phyloP scores from a whole-genome alignment of 2,113 vertebrate species.

The Pogonocichla stellata region DNA sequence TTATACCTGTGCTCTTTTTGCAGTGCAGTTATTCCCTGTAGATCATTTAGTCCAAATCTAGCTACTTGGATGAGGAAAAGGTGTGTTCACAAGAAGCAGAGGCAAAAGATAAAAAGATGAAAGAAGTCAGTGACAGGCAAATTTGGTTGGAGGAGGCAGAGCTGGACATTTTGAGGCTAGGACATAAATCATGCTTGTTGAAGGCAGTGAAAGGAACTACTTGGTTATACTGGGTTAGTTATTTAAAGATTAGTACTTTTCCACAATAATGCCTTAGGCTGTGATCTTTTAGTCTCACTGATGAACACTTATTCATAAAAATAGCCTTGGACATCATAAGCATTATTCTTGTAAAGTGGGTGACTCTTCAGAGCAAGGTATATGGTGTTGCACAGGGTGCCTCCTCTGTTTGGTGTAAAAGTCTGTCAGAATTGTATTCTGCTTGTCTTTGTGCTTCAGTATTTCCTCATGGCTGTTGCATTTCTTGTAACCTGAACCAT shows the following conservation, averaged over 20 bases:
- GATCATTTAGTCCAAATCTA: neutral
- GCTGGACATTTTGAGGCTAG: neutral
- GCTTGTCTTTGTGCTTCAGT: neutral
- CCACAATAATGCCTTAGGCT: neutral
- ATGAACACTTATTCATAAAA: neutral
- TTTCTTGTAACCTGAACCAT: neutral
- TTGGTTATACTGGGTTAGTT: neutral
- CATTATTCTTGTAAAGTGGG: neutral
- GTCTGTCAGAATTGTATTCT: neutral
- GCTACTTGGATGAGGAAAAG: neutral
- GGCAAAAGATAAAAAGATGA: neutral
- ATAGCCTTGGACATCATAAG: neutral
- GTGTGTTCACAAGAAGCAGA: neutral
- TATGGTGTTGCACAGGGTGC: neutral
- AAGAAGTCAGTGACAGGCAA: neutral
- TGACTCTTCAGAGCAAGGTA: neutral
- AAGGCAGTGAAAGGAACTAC: neutral
- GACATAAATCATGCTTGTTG: neutral
- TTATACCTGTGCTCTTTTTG: neutral
- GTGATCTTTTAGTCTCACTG: neutral
- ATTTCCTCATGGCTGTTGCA: neutral
- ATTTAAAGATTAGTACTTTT: neutral
- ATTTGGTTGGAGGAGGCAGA: neutral
- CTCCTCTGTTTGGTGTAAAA: accelerated
- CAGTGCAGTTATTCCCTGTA: neutral